Base-by-base conservation (phyloP, 2,888 invertebrate species). In the Taenaris catops region DNA sequence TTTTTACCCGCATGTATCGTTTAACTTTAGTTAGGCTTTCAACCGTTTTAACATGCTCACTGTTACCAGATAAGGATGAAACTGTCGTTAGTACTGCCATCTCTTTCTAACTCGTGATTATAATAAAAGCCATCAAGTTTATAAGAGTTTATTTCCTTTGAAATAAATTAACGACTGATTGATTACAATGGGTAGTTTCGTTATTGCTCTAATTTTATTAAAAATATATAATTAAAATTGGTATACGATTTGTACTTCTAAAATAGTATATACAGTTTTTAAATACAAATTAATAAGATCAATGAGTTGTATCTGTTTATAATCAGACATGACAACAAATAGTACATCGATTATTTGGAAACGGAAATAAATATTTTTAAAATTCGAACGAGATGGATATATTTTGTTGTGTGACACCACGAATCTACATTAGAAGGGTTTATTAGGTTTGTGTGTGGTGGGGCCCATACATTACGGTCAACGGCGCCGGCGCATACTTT, bases 1-100 rank as follows among this genome's bases (percentile, higher is more conserved):
- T 83, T 81, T 81, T 48, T 74, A 61, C 66, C 71, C 71, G 71
- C 73, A 76, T 75, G 67, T 72, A 75, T 57, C 61, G 61, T 66
- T 73, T 69, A 68, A 66, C 53, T 58, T 55, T 55, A 66, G 51
- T 62, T 63, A 62, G 63, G 59, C 67, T 68, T 74, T 66, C 55
- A 65, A 54, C 61, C 61, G 55, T 62, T 66, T 52, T 62, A 62
- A 61, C 63, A 42, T 57, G 53, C 53, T 54, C 50, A 51, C 51
- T 55, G 52, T 51, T 57, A 58, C 60, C 58, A 53, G 48, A 46
- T 51, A 44, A 62, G 44, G 44, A 49, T 55, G 60, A 63, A 58
- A 58, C 34, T 46, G n/a, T 41, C 52, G 45, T 48, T 50, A 46
- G 48, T 56, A 61, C 58, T 40, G 59, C 58, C 52, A 55, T 78